Base-by-base conservation (phyloP, 1,140 invertebrate species). In the Drosophila pandora region DNA sequence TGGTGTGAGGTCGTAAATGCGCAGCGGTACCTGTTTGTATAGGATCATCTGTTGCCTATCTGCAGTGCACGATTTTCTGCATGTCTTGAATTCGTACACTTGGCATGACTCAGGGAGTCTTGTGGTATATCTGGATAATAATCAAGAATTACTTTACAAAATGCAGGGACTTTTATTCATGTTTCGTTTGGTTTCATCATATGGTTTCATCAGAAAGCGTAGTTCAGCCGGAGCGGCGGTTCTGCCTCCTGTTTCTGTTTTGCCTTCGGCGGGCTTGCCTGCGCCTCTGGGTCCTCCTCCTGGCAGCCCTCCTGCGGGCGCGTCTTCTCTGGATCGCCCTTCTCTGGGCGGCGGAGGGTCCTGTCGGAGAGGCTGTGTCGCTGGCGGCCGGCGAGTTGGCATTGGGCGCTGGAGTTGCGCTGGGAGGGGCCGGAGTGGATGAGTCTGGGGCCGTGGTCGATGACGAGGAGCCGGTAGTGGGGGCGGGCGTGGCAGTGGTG, bases 261-360 rank as follows among this genome's bases (percentile, higher is more conserved):
- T 22, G 10, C n/a, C 13, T 28, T 34, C 10, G 32, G 10, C 13
- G 28, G 3, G 17, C 28, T 6, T n/a, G 8, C 30, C 50, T 34
- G n/a, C 28, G 30, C 8, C 30, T 13, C 28, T 22, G n/a, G 3
- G n/a, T 13, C n/a, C 48, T 30, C 12, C 30, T 53, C 30, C 28
- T 53, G 25, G 49, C 49, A 21, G 49, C 49, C 17, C 8, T 22
- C 17, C 17, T 50, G n/a, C n/a, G 17, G 23, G 48, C 48, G 49
- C 28, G 41, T 7, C 25, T 32, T 28, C 17, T 52, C 8, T 10
- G 21, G 2, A 3, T 52, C 3, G 13, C 49, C 13, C 49, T 34
- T 3, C n/a, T 32, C 10, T n/a, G 34, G 34, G 34, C 34, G 49
- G 13, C 7, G 6, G 28, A 8, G n/a, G 30, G 7, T 13, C 28